Conservation (phyloP, 2,113 vertebrate species). For the Tachuris rubrigastra region DNA sequence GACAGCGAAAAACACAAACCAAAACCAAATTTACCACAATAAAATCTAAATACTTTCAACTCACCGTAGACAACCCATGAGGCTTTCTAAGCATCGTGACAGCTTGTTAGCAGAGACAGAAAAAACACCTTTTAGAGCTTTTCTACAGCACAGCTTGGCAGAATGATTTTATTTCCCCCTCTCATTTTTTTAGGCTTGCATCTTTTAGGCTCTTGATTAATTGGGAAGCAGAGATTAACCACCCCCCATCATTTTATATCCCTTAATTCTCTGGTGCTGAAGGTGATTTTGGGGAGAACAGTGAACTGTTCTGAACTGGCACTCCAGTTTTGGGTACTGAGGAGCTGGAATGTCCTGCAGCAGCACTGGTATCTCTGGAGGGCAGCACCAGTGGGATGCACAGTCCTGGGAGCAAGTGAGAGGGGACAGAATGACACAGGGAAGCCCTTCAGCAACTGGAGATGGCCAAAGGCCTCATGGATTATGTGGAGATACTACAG, state of each 20-base stretch:
- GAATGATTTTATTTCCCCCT: background rate
- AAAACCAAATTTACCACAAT: background rate
- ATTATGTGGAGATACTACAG: fast-evolving
- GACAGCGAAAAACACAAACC: slow-evolving; percentile 42
- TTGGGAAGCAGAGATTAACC: background rate
- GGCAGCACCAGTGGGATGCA: background rate
- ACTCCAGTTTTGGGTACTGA: background rate
- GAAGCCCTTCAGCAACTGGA: background rate
- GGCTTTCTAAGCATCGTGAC: slow-evolving; percentile 55
- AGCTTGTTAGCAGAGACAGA: slow-evolving; percentile 70
- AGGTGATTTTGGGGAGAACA: background rate
- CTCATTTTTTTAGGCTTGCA: background rate
- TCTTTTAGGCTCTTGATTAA: background rate
- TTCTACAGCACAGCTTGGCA: slow-evolving; percentile 36
- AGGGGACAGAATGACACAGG: background rate
- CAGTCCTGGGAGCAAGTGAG: background rate
- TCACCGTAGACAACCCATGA: slow-evolving; percentile 58
- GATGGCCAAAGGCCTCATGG: background rate
- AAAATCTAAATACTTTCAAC: slow-evolving; percentile 40
- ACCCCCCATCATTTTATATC: background rate
- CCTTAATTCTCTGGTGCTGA: background rate
- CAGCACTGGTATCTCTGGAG: background rate
- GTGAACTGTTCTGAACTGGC: background rate
- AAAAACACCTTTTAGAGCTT: slow-evolving; percentile 66
- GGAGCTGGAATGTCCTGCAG: background rate